phyloP scores from a whole-genome alignment of 23 tunicate genomes.

The Ciona savignyi region DNA sequence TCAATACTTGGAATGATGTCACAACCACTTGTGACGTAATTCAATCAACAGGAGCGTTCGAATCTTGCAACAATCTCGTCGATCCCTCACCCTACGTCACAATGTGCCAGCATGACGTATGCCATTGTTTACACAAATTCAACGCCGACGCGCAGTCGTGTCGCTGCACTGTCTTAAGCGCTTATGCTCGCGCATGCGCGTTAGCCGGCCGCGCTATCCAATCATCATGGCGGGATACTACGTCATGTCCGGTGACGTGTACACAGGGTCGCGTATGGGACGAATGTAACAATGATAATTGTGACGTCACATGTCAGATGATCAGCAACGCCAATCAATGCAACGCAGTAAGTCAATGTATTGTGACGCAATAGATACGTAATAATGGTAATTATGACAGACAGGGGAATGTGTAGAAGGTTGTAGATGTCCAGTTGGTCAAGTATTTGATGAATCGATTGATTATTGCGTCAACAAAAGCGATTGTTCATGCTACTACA shows the following conservation, averaged over 20 bases:
- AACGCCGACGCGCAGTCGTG: background rate
- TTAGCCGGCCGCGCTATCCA: background rate
- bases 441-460: constrained; percentile 41
- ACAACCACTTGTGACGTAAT: too few relatives aligned
- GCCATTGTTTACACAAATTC: constrained; percentile 45
- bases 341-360: constrained; percentile 40
- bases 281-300: constrained; percentile 52
- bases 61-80: constrained; percentile 25
- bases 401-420: constrained; percentile 67
- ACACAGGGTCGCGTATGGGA: constrained; percentile 58
- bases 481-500: constrained; percentile 64
- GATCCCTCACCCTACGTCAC: constrained; percentile 24
- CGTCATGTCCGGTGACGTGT: constrained; percentile 47
- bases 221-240: constrained; percentile 73
- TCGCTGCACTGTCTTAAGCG: constrained; percentile 52
- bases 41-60: constrained; percentile 2
- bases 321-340: constrained; percentile 52
- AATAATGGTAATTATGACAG: constrained; percentile 13
- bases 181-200: constrained; percentile 62
- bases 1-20: background rate
- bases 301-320: constrained; percentile 76
- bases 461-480: constrained; percentile 38
- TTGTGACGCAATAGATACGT: too few relatives aligned
- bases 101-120: constrained; percentile 75
- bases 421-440: constrained; percentile 67